Evolutionary conservation across 1,140 invertebrate genomes (phyloP).

Genomic region (Pseudachorutes palmiensis): DNA sequence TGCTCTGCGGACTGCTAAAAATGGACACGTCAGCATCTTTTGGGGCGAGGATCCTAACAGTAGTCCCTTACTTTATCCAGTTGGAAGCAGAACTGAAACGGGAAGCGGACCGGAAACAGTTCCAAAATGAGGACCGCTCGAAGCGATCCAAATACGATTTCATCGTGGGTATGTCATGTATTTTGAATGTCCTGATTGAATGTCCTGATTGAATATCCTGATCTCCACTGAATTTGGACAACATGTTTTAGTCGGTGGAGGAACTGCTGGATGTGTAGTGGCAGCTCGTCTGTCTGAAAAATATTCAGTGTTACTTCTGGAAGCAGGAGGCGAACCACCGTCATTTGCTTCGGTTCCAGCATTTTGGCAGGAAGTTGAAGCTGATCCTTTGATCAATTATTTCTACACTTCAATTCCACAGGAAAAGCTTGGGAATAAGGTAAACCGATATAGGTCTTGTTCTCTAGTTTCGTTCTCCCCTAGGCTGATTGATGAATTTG

Average conservation of each 20-base stretch:
- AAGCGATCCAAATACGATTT: no score
- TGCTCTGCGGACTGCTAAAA: no score
- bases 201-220: no score
- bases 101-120: no score
- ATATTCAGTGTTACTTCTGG: slow-evolving; percentile 5
- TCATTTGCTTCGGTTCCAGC: not conserved
- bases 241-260: not conserved
- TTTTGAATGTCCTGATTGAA: not conserved
- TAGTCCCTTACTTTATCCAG: no score
- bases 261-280: slow-evolving; percentile 6
- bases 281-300: not conserved
- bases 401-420: slow-evolving; percentile 1
- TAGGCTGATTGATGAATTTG: not conserved
- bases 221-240: not conserved
- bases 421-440: not conserved
- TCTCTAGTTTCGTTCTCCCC: not conserved
- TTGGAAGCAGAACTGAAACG: no score
- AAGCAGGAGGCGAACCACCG: not conserved
- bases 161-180: no score
- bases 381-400: not conserved
- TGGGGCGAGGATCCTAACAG: no score
- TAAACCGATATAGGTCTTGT: no score
- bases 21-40: no score
- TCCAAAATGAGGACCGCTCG: no score
- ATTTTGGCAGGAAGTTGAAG: not conserved